Base-by-base conservation (phyloP, 2,113 vertebrate genomes). In the Kobus ellipsiprymnus region DNA sequence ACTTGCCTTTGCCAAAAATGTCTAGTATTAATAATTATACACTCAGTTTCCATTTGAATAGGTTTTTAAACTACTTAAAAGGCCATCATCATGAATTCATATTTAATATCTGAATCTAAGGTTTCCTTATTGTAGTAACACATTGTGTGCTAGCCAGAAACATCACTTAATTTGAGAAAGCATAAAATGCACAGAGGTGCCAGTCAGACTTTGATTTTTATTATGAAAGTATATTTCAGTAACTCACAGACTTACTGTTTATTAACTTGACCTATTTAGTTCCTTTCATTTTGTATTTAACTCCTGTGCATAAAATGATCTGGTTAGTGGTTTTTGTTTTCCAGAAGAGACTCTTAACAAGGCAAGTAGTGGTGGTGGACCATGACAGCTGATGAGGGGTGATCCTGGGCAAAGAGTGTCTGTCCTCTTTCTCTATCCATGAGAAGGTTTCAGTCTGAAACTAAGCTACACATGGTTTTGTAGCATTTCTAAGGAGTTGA, bases 131-230 rank as follows among this genome's bases (percentile, higher is more conserved):
- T 74, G 55, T 97, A 59, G 77, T 74, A 94, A 87, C 85, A 84
- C 27, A 67, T 23, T 77, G 5, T 91, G 15, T 62, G 46, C 46
- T 96, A 95, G 91, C 94, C 94, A 91, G 94, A 96, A 89, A 74
- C 87, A 94, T 96, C 80, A 94, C 95, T 96, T 97, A 94, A 91
- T 97, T 93, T 97, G 78, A 95, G 62, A 88, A 97, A 96, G 86
- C 88, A 81, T 92, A 95, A 90, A 92, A 86, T 91, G 40, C 67
- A 64, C 60, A 64, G 48, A 95, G 88, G 50, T 86, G 86, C 13
- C 92, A 81, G 62, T 80, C 78, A 89, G 64, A 77, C 85, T 96
- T 92, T 90, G 59, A 82, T 71, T 97, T 97, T 93, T 93, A 90
- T 87, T 55, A 27, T 90, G 52, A 93, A 93, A 87, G 55, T 94